Evolutionary conservation across 1,140 invertebrate genomes (phyloP).

Genomic region (Thalassaphorura encarpata): DNA sequence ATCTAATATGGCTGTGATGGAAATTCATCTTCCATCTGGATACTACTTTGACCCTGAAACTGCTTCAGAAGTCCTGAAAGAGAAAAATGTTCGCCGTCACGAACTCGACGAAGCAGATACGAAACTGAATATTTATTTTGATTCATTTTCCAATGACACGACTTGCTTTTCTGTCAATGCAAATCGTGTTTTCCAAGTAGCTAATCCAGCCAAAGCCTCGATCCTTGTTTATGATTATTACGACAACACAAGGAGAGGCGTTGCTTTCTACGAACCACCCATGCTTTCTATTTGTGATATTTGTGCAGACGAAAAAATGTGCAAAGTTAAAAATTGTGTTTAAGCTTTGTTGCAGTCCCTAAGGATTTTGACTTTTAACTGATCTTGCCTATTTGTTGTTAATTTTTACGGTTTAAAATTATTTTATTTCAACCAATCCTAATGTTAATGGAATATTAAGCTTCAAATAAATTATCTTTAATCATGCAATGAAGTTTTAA

Average conservation of each 20-base stretch:
- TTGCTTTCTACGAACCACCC: conserved; percentile 12
- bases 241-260: conserved; percentile 57
- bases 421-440: too few relatives aligned
- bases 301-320: conserved; percentile 13
- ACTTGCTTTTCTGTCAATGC: conserved; percentile 49
- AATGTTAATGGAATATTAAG: too few relatives aligned
- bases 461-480: too few relatives aligned
- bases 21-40: conserved; percentile 70
- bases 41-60: conserved; percentile 57
- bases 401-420: too few relatives aligned
- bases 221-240: conserved; percentile 86
- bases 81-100: not conserved
- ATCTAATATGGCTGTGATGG: conserved; percentile 85
- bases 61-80: not conserved
- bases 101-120: conserved; percentile 45
- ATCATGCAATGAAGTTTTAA: too few relatives aligned
- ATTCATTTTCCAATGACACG: conserved; percentile 41
- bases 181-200: conserved; percentile 70
- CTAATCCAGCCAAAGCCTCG: conserved; percentile 69
- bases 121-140: conserved; percentile 71
- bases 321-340: too few relatives aligned
- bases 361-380: too few relatives aligned
- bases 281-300: conserved; percentile 14
- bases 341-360: too few relatives aligned
- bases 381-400: too few relatives aligned